Conservation (phyloP, 92 coral and sea anemone genomes). For the Zoanthus sansibaricus region DNA sequence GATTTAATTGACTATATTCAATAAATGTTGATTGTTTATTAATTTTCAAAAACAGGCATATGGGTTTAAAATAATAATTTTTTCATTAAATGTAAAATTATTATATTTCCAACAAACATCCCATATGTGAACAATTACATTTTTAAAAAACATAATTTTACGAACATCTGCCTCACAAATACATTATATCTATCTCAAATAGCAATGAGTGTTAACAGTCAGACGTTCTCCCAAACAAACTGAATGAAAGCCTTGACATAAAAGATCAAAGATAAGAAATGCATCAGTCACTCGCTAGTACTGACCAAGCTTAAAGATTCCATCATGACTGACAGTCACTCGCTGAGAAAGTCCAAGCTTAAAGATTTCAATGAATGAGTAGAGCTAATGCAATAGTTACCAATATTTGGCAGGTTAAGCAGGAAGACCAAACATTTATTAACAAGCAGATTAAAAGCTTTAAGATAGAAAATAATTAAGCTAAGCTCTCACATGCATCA, state of each 20-base stretch:
- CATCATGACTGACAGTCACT: constrained; percentile 29
- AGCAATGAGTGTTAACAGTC: neutral
- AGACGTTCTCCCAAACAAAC: neutral
- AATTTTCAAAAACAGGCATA: too few relatives aligned
- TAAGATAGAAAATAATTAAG: neutral
- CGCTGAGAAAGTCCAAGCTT: constrained; percentile 13
- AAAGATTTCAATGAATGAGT: constrained; percentile 23
- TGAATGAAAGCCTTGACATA: neutral
- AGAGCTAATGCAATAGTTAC: constrained; percentile 29
- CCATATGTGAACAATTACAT: neutral
- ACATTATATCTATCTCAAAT: neutral
- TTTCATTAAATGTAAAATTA: too few relatives aligned
- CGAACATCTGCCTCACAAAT: neutral
- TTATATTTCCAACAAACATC: neutral
- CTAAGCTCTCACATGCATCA: neutral
- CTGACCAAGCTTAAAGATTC: constrained; percentile 28
- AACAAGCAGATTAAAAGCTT: too few relatives aligned
- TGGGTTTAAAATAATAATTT: neutral
- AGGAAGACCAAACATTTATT: neutral
- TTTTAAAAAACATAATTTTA: neutral
- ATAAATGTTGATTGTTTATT: too few relatives aligned
- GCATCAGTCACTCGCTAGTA: constrained; percentile 1
- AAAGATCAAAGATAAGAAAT: neutral
- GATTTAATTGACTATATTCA: too few relatives aligned
- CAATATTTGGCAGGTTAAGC: constrained; percentile 13